A percentile compares a stretch with the other conserved stretches of the same genome.
Evolutionary conservation across 2,888 invertebrate species (phyloP).

Genomic region (Parnassius smintheus): DNA sequence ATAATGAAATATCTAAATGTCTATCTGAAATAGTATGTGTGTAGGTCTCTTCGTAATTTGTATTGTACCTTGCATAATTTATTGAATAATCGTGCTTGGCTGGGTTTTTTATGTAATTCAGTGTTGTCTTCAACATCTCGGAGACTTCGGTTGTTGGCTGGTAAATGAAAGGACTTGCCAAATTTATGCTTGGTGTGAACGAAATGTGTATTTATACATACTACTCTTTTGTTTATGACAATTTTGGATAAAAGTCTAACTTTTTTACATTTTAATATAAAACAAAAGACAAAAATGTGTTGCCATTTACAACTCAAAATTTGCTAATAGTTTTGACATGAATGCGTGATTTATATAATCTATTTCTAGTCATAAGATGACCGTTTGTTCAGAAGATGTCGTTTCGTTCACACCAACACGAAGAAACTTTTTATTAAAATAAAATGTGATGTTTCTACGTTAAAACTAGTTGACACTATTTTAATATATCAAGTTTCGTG

Average conservation of each 20-base stretch:
- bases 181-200: conserved; percentile 63
- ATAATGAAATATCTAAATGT: conserved; percentile 41
- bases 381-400: conserved; percentile 20
- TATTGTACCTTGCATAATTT: conserved; percentile 41
- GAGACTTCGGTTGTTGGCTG: conserved; percentile 36
- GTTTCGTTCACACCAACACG: conserved; percentile 21
- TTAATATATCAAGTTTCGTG: conserved; percentile 67
- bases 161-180: conserved; percentile 57
- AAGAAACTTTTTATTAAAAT: conserved; percentile 32
- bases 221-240: too few species aligned
- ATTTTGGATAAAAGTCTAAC: too few species aligned
- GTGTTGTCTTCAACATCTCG: conserved; percentile 30
- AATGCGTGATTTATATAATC: conserved; percentile 8
- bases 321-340: not conserved
- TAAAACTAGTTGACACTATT: conserved; percentile 67
- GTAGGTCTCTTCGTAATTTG: conserved; percentile 57
- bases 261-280: too few species aligned
- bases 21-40: conserved; percentile 50
- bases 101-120: conserved; percentile 47
- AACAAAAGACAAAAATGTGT: too few species aligned
- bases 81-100: conserved; percentile 62
- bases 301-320: too few species aligned
- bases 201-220: conserved; percentile 33
- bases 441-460: conserved; percentile 69
- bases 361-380: conserved; percentile 37